Percentiles rank a stretch among this genome's conserved stretches.
These are phyloP conservation scores for Eulemur macaco DNA, from an alignment of 2,113 vertebrate species.

Conservation along the genomic window DNA sequence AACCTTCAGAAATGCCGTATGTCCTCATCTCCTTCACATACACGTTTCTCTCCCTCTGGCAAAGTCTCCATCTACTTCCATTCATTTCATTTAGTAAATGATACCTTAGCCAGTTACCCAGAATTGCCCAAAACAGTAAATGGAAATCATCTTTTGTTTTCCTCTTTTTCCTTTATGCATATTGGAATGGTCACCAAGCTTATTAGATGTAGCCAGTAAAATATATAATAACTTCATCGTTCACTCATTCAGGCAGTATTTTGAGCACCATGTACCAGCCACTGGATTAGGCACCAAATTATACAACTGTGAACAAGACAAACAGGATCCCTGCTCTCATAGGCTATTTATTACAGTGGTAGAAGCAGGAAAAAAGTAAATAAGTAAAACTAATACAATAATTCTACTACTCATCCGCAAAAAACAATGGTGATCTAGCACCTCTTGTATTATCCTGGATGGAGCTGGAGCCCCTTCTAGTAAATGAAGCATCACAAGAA, in stretches of 20 bases:
- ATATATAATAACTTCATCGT: neutral
- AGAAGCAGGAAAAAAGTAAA: neutral
- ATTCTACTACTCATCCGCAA: neutral
- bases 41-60: neutral
- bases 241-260: neutral
- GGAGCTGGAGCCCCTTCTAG: too few species aligned
- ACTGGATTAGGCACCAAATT: neutral
- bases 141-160: neutral
- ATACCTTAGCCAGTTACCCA: neutral
- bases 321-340: neutral
- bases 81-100: neutral
- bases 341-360: neutral
- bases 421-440: too few species aligned
- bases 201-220: neutral
- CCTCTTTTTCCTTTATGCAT: neutral
- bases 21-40: neutral
- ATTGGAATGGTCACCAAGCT: neutral
- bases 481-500: too few species aligned
- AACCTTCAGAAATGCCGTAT: neutral
- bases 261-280: neutral
- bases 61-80: neutral
- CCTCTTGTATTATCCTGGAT: too few species aligned
- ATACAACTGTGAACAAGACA: neutral
- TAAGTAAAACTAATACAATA: neutral
- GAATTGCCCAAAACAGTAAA: neutral